These are phyloP conservation scores for Brachypteracias leptosomus DNA, from an alignment of 2,113 vertebrate genomes.

Conservation along the genomic window DNA sequence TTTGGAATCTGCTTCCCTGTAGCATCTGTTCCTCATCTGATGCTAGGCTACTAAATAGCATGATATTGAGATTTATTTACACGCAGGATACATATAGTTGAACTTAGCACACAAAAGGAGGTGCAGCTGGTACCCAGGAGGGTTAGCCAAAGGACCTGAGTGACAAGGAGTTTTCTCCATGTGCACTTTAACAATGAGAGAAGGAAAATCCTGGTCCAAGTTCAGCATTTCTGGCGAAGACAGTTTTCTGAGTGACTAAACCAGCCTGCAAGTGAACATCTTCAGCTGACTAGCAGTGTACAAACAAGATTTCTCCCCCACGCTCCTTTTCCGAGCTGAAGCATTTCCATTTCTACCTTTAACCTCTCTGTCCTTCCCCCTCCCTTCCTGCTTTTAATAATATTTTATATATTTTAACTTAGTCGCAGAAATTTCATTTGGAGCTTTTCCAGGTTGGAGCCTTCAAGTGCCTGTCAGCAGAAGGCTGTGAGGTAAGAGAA, in stretches of 20 bases:
- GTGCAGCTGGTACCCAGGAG: not conserved
- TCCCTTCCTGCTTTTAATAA: not conserved
- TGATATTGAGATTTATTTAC: not conserved
- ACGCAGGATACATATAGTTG: fast-evolving
- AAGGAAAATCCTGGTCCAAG: not conserved
- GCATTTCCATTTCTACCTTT: not conserved
- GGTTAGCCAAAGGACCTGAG: not conserved
- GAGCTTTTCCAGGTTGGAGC: slow-evolving; percentile 51
- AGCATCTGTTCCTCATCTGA: not conserved
- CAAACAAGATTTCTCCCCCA: not conserved
- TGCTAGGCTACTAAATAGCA: not conserved
- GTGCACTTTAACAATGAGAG: not conserved
- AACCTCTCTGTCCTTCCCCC: not conserved
- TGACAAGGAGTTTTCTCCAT: not conserved
- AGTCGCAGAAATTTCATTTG: not conserved
- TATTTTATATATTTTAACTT: not conserved
- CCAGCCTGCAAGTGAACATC: not conserved
- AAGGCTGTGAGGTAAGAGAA: slow-evolving; percentile 44
- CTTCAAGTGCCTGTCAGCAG: slow-evolving; percentile 60
- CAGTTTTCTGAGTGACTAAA: not conserved
- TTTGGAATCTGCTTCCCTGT: not conserved
- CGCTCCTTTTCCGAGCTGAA: not conserved
- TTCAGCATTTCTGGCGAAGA: not conserved
- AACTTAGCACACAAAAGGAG: not conserved
- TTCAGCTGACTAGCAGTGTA: not conserved